Percentiles rank a stretch among this genome's conserved stretches.
phyloP scores from a whole-genome alignment of 1,140 invertebrate genomes.

The Drosophila ohnishii region DNA sequence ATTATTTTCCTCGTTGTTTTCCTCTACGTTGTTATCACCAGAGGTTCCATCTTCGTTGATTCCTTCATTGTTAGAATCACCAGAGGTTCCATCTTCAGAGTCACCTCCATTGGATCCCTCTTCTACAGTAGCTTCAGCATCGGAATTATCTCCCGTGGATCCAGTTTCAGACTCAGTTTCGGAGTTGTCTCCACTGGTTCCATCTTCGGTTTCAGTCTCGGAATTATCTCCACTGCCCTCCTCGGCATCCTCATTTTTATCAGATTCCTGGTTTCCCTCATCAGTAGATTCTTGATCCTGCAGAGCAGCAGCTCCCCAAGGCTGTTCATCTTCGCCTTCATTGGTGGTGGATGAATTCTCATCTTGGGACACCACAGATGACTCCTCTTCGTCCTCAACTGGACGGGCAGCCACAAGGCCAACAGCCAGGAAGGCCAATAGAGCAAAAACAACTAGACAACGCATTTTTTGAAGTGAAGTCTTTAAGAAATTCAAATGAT shows the following conservation, averaged over 20 bases:
- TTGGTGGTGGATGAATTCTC: constrained; percentile 3
- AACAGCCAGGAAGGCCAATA: constrained; percentile 31
- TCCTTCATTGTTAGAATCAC: not conserved
- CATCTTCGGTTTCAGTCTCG: not conserved
- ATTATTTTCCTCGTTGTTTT: not conserved
- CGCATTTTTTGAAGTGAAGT: constrained; percentile 25
- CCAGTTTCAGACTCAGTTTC: not conserved
- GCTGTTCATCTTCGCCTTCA: not conserved
- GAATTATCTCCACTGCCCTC: not conserved
- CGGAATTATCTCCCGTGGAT: not conserved
- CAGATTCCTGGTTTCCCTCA: not conserved
- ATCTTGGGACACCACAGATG: not conserved
- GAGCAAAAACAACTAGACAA: constrained; percentile 11
- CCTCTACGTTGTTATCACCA: not conserved
- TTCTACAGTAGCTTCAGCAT: not conserved
- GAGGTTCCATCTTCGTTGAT: not conserved
- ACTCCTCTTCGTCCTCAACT: constrained; percentile 19
- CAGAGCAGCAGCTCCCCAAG: not conserved
- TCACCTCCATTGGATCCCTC: not conserved
- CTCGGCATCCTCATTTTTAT: not conserved
- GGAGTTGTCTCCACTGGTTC: not conserved
- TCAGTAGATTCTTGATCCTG: not conserved
- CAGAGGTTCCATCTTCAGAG: not conserved
- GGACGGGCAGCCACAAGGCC: constrained; percentile 28
- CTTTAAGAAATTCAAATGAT: not conserved